Evolutionary conservation across 1,140 invertebrate genomes (phyloP).

Genomic region (Delia radicum): DNA sequence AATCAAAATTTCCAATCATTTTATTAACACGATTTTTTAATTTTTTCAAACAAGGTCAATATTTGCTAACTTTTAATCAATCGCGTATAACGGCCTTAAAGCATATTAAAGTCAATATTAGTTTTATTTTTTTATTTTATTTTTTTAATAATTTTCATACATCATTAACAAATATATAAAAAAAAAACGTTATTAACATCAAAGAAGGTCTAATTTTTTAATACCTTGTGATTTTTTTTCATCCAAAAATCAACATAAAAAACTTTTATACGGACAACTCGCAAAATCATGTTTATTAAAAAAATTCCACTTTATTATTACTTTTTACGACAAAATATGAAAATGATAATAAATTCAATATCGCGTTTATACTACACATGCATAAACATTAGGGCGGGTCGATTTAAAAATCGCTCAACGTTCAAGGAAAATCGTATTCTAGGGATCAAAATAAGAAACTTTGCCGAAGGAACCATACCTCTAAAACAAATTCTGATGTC

Average conservation of each 20-base stretch:
- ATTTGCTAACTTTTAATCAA: not conserved
- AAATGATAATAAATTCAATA: not conserved
- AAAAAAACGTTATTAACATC: not conserved
- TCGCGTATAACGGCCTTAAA: not conserved
- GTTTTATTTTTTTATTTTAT: no score
- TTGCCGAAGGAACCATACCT: no score
- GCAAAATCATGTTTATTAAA: not conserved
- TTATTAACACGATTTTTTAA: not conserved
- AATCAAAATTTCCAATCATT: not conserved
- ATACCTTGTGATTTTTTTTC: not conserved
- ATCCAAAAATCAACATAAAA: not conserved
- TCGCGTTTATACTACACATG: no score
- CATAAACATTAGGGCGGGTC: no score
- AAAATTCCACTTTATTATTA: no score
- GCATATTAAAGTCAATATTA: not conserved
- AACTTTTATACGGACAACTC: not conserved
- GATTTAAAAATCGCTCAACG: no score
- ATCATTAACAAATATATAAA: not conserved
- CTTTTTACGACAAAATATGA: no score
- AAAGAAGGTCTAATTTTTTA: not conserved
- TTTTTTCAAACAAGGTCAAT: not conserved
- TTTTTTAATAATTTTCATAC: not conserved
- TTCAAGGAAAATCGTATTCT: no score
- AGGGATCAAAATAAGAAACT: no score
- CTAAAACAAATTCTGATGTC: no score